Evolutionary conservation across 2,888 invertebrate genomes (phyloP), one percentile per base, ranked within the genome.

Genomic region (Hirtodrosophila cameraria): DNA sequence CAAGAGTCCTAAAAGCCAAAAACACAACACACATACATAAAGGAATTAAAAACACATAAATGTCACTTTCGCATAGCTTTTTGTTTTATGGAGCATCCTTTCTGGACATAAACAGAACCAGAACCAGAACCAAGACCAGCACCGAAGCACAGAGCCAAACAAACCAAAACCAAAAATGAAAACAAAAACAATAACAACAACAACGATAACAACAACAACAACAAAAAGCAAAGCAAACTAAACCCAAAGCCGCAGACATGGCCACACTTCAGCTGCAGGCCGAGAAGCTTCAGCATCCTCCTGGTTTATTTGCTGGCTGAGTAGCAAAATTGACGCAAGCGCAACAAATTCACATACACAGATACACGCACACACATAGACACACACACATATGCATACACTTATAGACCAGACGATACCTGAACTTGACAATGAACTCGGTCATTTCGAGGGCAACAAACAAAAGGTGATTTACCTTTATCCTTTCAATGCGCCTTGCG

Each of bases 401-500:
- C 25, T 35, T 15, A n/a, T 36, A 33, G 53, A 48, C 45, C 60
- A 75, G 77, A 78, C 71, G 61, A 48, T 75, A 70, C 66, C 74
- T 73, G 82, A 82, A 82, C 86, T 85, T 85, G 82, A 82, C 82
- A 85, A 82, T 82, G 81, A 85, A 85, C 82, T 73, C 69, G 77
- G 84, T 68, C 63, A 75, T 75, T 79, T 85, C 83, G 83, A 85
- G 83, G 83, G 76, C 84, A 80, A 65, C 72, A 76, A 74, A 71
- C 76, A 68, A 78, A 79, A 85, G 87, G 83, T 85, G 86, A 76
- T 76, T 85, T 87, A 87, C 87, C 87, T 86, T 80, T 75, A 74
- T 67, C 62, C 78, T 75, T 76, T 50, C 59, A 55, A 54, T 55
- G 53, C 55, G 65, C 58, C 64, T 54, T 48, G 69, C 60, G 31